phyloP scores from a whole-genome alignment of 2,888 invertebrate genomes.

The Cataglyphis rosenhaueri region DNA sequence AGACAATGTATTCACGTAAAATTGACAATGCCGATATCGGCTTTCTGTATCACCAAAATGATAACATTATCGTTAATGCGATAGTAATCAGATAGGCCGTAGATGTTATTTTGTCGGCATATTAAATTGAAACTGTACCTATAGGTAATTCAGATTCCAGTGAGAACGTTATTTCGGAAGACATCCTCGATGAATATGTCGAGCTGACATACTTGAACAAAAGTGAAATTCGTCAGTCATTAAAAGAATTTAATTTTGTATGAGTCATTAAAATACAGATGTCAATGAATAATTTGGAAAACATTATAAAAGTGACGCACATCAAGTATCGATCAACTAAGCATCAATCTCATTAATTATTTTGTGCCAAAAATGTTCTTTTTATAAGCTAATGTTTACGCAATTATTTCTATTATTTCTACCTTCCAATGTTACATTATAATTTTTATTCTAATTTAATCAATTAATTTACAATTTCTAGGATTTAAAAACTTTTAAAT shows the following conservation, averaged over 20 bases:
- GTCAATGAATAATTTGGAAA: not conserved
- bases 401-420: too few species aligned
- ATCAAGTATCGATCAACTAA: not conserved
- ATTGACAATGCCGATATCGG: conserved; percentile 28
- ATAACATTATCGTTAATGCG: conserved; percentile 60
- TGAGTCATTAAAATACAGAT: not conserved
- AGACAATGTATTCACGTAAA: not conserved
- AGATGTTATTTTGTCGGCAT: conserved; percentile 3
- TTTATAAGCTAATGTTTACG: not conserved
- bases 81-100: conserved; percentile 28
- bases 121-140: not conserved
- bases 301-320: not conserved
- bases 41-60: conserved; percentile 23
- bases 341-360: not conserved
- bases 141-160: conserved; percentile 86
- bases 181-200: conserved; percentile 88
- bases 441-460: not conserved
- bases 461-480: conserved; percentile 5
- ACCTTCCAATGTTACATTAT: not conserved
- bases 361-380: not conserved
- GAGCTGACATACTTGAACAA: conserved; percentile 88
- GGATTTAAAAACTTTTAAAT: conserved; percentile 45
- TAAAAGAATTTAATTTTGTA: conserved; percentile 66
- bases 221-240: conserved; percentile 89
- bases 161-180: conserved; percentile 87